Conservation (phyloP, 2,113 vertebrate genomes). For the Apodemus sylvaticus region DNA sequence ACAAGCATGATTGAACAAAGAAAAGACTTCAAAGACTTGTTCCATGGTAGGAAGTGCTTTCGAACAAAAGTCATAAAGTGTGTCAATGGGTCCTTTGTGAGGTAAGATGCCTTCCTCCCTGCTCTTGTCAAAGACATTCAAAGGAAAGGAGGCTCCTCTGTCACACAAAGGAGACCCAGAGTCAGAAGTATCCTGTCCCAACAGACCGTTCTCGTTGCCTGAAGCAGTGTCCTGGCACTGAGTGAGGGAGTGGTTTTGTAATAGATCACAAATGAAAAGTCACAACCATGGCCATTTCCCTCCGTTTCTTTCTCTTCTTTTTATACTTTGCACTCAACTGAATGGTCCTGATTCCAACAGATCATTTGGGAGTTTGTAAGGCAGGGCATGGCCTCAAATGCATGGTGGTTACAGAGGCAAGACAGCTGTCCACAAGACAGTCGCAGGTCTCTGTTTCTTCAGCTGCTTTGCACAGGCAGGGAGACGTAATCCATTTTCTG, state of each 20-base stretch:
- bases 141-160: slow-evolving; percentile 73
- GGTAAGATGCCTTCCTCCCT: slow-evolving; percentile 67
- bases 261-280: slow-evolving; percentile 68
- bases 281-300: background rate
- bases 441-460: background rate
- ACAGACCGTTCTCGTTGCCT: slow-evolving; percentile 77
- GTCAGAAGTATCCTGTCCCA: slow-evolving; percentile 75
- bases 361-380: slow-evolving; percentile 58
- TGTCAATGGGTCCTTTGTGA: slow-evolving; percentile 87
- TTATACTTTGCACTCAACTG: slow-evolving; percentile 12
- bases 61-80: slow-evolving; percentile 82
- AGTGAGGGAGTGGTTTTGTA: slow-evolving; percentile 70
- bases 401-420: slow-evolving; percentile 39
- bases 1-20: slow-evolving; percentile 85
- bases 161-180: slow-evolving; percentile 76
- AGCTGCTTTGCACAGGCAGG: background rate
- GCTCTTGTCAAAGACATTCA: slow-evolving; percentile 79
- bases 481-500: slow-evolving; percentile 34
- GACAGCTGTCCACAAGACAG: slow-evolving; percentile 38
- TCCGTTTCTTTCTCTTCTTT: background rate
- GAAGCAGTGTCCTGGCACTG: slow-evolving; percentile 55
- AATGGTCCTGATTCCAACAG: slow-evolving; percentile 32
- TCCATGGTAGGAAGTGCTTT: slow-evolving; percentile 85
- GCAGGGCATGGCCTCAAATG: background rate
- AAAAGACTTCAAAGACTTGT: slow-evolving; percentile 84